These are phyloP conservation scores for Holocentrus rufus DNA, from an alignment of 2,797 vertebrate species.

Conservation along the genomic window DNA sequence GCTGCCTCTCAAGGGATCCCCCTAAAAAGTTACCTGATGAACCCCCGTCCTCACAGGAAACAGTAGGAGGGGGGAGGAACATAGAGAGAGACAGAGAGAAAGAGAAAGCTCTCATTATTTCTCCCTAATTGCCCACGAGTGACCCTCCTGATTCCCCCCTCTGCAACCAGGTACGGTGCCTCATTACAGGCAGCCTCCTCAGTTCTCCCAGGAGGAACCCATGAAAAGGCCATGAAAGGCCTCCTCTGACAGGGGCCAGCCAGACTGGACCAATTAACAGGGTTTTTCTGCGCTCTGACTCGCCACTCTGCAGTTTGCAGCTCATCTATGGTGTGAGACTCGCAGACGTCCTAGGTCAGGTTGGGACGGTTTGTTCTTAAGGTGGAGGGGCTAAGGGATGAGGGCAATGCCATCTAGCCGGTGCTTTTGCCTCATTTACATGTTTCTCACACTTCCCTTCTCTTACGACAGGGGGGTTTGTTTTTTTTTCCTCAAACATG, in stretches of 20 bases:
- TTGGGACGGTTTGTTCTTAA: constrained; percentile 59
- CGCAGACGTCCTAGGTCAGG: constrained; percentile 62
- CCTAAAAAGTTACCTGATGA: constrained; percentile 71
- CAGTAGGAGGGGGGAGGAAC: constrained; percentile 12
- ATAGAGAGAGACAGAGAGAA: constrained; percentile 65
- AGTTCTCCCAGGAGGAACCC: constrained; percentile 75
- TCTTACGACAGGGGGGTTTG: neutral
- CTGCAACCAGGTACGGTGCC: constrained; percentile 78
- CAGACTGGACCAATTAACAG: constrained; percentile 82
- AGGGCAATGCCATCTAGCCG: constrained; percentile 35
- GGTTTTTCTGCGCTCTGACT: constrained; percentile 71
- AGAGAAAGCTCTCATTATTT: constrained; percentile 84
- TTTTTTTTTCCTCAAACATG: neutral
- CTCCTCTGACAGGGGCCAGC: constrained; percentile 79
- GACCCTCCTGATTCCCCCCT: constrained; percentile 79
- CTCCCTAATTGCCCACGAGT: constrained; percentile 85
- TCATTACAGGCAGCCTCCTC: constrained; percentile 81
- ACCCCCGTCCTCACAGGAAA: constrained; percentile 65
- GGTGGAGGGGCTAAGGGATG: constrained; percentile 32
- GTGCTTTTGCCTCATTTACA: constrained; percentile 35
- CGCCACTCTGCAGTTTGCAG: constrained; percentile 71
- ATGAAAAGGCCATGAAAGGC: constrained; percentile 83
- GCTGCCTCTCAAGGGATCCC: constrained; percentile 58
- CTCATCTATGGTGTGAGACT: constrained; percentile 64
- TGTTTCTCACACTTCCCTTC: constrained; percentile 27